Conservation (phyloP, 2,797 vertebrate genomes). For the Acridotheres tristis region DNA sequence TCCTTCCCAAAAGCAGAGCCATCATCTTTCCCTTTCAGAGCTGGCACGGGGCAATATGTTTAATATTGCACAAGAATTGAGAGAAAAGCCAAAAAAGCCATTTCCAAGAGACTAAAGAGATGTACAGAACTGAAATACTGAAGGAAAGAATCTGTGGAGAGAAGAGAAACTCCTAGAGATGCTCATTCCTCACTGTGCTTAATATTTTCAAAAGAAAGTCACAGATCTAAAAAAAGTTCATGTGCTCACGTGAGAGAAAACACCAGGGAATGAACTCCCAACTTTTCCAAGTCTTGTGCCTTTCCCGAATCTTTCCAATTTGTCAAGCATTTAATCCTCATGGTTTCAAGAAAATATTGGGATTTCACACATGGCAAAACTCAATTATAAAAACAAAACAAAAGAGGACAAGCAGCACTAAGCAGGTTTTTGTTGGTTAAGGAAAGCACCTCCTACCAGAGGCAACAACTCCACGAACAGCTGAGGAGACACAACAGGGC, state of each 20-base stretch:
- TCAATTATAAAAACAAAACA: slow-evolving; percentile 39
- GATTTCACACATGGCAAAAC: slow-evolving; percentile 38
- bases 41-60: neutral
- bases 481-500: neutral
- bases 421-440: neutral
- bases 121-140: neutral
- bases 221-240: neutral
- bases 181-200: neutral
- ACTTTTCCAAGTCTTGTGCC: neutral
- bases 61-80: neutral
- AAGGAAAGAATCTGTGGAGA: neutral
- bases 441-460: neutral
- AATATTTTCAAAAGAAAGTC: neutral
- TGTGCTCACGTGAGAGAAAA: neutral
- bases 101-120: neutral
- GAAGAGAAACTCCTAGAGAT: neutral
- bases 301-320: neutral
- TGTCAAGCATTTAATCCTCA: slow-evolving; percentile 4
- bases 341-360: slow-evolving; percentile 7
- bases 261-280: neutral
- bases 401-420: slow-evolving; percentile 11
- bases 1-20: neutral
- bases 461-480: neutral
- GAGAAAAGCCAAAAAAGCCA: neutral
- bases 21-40: neutral